Evolutionary conservation across 2,888 invertebrate genomes (phyloP), one percentile per base, ranked within the genome.

Genomic region (Teinopalpus imperialis): DNA sequence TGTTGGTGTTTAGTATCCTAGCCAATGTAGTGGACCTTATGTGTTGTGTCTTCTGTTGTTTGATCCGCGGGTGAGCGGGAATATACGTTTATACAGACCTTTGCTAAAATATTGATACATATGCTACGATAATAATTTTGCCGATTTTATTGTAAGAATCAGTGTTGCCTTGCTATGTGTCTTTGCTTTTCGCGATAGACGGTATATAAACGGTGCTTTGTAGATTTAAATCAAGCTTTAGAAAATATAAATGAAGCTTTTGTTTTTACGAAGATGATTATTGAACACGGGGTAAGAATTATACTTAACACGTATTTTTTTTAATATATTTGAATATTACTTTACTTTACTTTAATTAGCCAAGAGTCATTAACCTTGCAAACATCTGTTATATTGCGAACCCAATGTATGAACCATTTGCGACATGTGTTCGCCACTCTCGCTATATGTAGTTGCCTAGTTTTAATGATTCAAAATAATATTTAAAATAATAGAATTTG

Each of bases 141-240:
- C 67, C 66, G 64, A 72, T 61, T 57, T 66, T 74, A 74, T 67
- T 69, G 66, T 82, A 80, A 72, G 63, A 60, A 76, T 82, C 77
- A 72, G 81, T 86, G 86, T 86, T 87, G 88, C 88, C 88, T 88
- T 88, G 87, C 82, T 81, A 79, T 74, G 88, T 88, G 87, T 86
- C 87, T 85, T 87, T 83, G 83, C 81, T 86, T 76, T 74, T 78
- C 79, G 85, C 83, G 75, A 73, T 81, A 76, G 70, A 75, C 69
- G 61, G 77, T 68, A 62, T 70, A 77, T 77, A 80, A 78, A 74
- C 69, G 83, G 85, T 87, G 86, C 86, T 86, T 83, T 66, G 61
- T 69, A 74, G 63, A 63, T 69, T 40, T 56, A 47, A 47, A 52
- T 42, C 54, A 29, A 53, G 45, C 52, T 9, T 46, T 3, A 16